Evolutionary conservation across 53 echinoderm and acorn worm genomes (phyloP).

Genomic region (Astropecten irregularis): DNA sequence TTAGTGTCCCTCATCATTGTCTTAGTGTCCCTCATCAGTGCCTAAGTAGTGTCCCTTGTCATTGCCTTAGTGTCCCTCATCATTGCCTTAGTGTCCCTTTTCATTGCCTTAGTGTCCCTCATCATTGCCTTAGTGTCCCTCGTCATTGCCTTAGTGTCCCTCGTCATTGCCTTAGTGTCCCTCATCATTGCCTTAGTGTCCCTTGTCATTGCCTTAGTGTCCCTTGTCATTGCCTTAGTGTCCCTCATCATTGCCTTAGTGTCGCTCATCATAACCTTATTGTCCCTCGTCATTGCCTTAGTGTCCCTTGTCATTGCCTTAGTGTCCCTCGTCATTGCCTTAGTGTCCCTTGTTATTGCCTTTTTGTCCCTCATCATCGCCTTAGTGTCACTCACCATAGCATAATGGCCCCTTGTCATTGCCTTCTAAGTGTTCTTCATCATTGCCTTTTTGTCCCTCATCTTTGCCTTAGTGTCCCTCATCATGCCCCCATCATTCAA

Average conservation of each 20-base stretch:
- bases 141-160: background rate
- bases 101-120: background rate
- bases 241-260: background rate
- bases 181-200: background rate
- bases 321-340: background rate
- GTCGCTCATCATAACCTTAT: background rate
- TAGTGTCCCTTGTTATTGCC: background rate
- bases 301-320: background rate
- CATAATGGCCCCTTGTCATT: too few relatives aligned
- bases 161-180: too few relatives aligned
- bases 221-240: background rate
- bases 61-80: background rate
- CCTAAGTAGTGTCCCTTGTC: too few relatives aligned
- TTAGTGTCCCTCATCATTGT: background rate
- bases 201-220: too few relatives aligned
- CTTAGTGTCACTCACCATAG: background rate
- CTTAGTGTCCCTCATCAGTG: too few relatives aligned
- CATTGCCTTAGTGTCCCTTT: too few relatives aligned
- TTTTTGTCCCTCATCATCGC: background rate
- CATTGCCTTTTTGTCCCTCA: background rate
- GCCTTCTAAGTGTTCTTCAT: too few relatives aligned
- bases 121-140: too few relatives aligned
- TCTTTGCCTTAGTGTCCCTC: background rate
- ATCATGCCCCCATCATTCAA: background rate
- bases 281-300: background rate